Percentiles rank a stretch among this genome's conserved stretches.
Conservation (phyloP, 2,888 invertebrate genomes). For the Seira musarum region DNA sequence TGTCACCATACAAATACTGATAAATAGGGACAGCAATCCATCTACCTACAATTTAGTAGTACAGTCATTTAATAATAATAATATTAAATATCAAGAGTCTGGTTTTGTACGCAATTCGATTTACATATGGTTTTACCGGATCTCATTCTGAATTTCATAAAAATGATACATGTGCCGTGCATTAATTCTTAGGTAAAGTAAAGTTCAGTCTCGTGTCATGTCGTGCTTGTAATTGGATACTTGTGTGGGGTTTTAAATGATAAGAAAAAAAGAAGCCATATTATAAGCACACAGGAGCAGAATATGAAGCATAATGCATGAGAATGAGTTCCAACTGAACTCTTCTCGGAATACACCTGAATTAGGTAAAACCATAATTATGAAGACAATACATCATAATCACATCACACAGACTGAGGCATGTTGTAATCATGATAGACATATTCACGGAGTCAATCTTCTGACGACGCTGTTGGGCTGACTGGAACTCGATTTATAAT, state of each 20-base stretch:
- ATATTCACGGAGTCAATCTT: neutral
- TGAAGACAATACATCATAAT: constrained; percentile 10
- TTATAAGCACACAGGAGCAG: neutral
- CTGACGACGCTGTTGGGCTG: neutral
- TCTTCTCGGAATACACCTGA: constrained; percentile 6
- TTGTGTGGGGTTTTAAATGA: constrained; percentile 26
- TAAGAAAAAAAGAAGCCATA: constrained; percentile 41
- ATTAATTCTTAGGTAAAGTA: neutral
- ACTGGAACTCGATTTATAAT: constrained; percentile 1
- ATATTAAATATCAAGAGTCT: constrained; percentile 3
- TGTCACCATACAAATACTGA: neutral
- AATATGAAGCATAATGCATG: neutral
- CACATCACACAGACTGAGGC: constrained; percentile 4
- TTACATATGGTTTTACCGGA: neutral
- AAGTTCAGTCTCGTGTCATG: constrained; percentile 13
- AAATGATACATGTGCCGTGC: constrained; percentile 17
- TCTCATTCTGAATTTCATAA: constrained; percentile 21
- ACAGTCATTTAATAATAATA: constrained; percentile 7
- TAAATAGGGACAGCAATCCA: neutral
- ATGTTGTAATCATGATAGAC: neutral
- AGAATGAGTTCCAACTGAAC: neutral
- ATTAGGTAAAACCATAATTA: constrained; percentile 1
- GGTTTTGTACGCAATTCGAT: neutral
- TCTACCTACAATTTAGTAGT: neutral
- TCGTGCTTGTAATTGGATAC: neutral